Base-by-base conservation (phyloP, 2,113 vertebrate species). In the Pelecanus crispus region DNA sequence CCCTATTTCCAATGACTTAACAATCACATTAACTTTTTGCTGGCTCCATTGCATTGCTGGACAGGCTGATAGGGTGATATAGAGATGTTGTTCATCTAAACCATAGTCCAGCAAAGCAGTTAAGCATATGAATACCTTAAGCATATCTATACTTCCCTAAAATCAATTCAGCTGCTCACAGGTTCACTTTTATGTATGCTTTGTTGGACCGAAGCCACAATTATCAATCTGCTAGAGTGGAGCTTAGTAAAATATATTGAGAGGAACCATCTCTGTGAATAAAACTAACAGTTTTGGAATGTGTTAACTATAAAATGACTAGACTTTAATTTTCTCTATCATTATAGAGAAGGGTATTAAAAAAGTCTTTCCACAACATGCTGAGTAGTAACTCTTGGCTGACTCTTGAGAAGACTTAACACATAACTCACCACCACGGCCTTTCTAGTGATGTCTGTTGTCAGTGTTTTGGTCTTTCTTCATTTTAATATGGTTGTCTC, bases 1-100 rank as follows among this genome's bases (percentile, higher is more conserved):
- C 84, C 74, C 38, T 88, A 36, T 91, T 96, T 95, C 94, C 89
- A 91, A 24, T 82, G 92, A 90, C 83, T 95, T 95, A 82, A 62
- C 92, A 95, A 82, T 44, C 53, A 29, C 73, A 96, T 97, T 94
- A 94, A 89, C 36, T 92, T 95, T 88, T 38, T 9, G 10, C 88
- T 90, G 78, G 78, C 77, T 87, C 58, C 66, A 50, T 18, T 91
- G 56, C 73, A 31, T 79, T 89, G 62, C 86, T 95, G 70, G 53
- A 62, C 78, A 80, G 66, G 70, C 78, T 91, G 84, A 80, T 73
- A 50, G 58, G 87, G 65, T 68, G 66, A 95, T 81, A 24, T 0
- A 81, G 61, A 79, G 53, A 65, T 91, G 77, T n/a, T 89, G 47
- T 71, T 92, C 56, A 74, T 26, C 83, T 82, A 91, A 86, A 71